Evolutionary conservation across 2,888 invertebrate genomes (phyloP), one percentile per base, ranked within the genome.

Genomic region (Amphipyra tragopoginis): DNA sequence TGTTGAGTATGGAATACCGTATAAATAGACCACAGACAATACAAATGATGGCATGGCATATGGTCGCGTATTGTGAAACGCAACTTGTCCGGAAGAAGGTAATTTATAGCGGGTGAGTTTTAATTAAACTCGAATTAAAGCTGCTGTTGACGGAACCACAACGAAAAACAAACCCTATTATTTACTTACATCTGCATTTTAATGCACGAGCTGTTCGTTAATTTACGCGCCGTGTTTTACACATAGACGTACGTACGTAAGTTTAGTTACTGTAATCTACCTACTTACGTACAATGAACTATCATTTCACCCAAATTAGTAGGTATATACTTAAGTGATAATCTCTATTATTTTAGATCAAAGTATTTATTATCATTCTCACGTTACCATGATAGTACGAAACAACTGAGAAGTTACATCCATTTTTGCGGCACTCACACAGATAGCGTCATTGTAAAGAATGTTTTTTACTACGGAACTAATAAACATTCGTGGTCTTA

Each of bases 41-140:
- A 72, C 54, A 80, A 77, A 72, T 76, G 73, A 69, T 65, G 72
- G 59, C 73, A 69, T 65, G 72, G 59, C 73, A 64, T 74, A 76
- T 75, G 73, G 72, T 65, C 54, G 65, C 75, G 42, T 67, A 62
- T 67, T 58, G 62, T 71, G 71, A 73, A 77, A 73, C 66, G 74
- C 79, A 71, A 79, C 77, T 77, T 81, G 77, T 73, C 82, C 81
- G 80, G 82, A 84, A 81, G 82, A 80, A 65, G 75, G 72, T 83
- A 84, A 88, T 88, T 85, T 86, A 88, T 83, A 81, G 81, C 75
- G 80, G 77, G 65, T 78, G 75, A 77, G 80, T 84, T 89, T 86
- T 86, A 89, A 88, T 88, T 86, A 86, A 88, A 88, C 81, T 71
- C 75, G 80, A 86, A 85, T 87, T 84, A 81, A 84, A 85, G 77